Evolutionary conservation across 2,113 vertebrate species (phyloP).

Genomic region (Gavialis gangeticus): DNA sequence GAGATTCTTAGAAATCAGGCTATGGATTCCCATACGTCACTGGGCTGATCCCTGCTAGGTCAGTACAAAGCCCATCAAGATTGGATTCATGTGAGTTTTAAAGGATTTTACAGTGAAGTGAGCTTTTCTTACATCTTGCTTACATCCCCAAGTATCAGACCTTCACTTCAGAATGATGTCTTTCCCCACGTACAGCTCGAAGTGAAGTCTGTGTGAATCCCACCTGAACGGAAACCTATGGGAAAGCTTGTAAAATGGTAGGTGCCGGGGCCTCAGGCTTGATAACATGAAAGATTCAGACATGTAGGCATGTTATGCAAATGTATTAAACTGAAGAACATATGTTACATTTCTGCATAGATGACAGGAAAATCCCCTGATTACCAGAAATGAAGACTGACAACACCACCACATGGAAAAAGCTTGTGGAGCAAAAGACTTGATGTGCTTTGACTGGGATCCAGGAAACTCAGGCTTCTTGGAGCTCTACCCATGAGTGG

Average conservation of each 20-base stretch:
- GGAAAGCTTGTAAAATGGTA: rapidly evolving
- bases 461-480: neutral
- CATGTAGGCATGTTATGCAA: neutral
- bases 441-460: no score
- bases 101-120: neutral
- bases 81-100: neutral
- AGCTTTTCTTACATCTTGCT: neutral
- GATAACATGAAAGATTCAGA: rapidly evolving
- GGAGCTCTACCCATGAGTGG: neutral
- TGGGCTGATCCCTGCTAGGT: rapidly evolving
- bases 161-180: neutral
- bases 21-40: neutral
- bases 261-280: neutral
- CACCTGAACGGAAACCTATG: neutral
- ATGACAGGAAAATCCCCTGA: rapidly evolving
- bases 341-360: rapidly evolving
- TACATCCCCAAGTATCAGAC: neutral
- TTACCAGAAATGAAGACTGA: neutral
- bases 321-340: rapidly evolving
- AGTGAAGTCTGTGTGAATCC: neutral
- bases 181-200: neutral
- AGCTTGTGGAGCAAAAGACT: rapidly evolving
- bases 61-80: neutral
- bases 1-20: neutral
- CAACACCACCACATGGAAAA: rapidly evolving